Base-by-base conservation (phyloP, 2,888 invertebrate genomes). In the Beris chalybata region DNA sequence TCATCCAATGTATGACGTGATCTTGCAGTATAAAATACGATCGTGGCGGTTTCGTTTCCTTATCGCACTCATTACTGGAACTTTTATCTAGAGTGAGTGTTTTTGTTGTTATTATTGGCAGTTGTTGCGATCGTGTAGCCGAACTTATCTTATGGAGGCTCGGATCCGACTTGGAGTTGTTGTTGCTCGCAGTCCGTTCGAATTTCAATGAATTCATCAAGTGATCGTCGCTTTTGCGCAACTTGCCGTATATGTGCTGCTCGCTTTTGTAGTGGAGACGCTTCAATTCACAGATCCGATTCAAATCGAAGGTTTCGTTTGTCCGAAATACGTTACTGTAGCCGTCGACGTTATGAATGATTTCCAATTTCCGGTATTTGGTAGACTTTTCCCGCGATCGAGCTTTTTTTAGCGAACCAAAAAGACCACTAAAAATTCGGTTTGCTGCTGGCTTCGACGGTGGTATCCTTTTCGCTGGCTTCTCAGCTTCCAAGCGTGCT, bases 1-100 rank as follows among this genome's bases (percentile, higher is more conserved):
- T 74, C 77, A 81, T 74, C 80, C 80, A 80, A 52, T 76, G 74
- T 64, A 78, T 76, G 66, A 78, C 74, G 72, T 76, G 76, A 55
- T 74, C 76, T 67, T 74, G 75, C 30, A 65, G n/a, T 48, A 52
- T 54, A 50, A 50, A 50, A 61, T n/a, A 32, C 59, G 50, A 59
- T 13, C 22, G 22, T 22, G 22, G 11, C 29, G 43, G 13, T 52
- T 45, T 11, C n/a, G 31, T 47, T 7, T n/a, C 47, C n/a, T 44
- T 45, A 13, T 12, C 43, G 45, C 38, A 13, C 22, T 43, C 13
- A 32, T 38, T 31, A 43, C 4, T 38, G 4, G 5, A n/a, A 11
- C n/a, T 22, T 22, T n/a, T n/a, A 12, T 64, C 55, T 38, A 38
- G 7, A 7, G 38, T 38, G 38, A 9, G 7, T 38, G 3, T 38